These are phyloP conservation scores for Pterois miles DNA, from an alignment of 2,797 vertebrate genomes.

Conservation along the genomic window DNA sequence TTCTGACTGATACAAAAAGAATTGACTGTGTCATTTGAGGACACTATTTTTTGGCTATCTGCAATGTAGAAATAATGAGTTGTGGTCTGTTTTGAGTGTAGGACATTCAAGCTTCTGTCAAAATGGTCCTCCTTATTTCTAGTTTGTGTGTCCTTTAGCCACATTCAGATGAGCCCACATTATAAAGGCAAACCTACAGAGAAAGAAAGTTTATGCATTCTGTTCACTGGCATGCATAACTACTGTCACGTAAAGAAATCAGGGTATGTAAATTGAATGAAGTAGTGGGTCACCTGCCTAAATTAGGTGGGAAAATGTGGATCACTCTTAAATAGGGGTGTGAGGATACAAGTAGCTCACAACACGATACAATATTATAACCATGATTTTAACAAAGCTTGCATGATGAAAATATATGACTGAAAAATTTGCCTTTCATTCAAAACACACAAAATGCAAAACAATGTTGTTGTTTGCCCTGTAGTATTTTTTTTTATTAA, in stretches of 20 bases:
- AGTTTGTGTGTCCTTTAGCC: neutral
- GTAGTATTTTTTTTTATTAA: no score
- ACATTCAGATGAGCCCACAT: neutral
- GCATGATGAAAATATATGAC: no score
- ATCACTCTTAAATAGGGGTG: no score
- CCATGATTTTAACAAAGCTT: no score
- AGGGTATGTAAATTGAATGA: neutral
- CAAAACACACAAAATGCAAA: no score
- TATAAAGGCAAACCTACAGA: neutral
- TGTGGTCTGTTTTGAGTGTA: neutral
- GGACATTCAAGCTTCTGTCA: neutral
- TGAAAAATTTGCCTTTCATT: no score
- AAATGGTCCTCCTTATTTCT: neutral
- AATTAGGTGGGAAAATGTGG: constrained; percentile 2
- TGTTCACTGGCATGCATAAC: neutral
- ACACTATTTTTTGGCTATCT: neutral
- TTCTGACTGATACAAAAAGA: neutral
- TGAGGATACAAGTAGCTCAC: no score
- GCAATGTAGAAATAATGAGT: neutral
- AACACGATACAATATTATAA: no score
- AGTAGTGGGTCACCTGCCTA: neutral
- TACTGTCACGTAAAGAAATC: neutral
- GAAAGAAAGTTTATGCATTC: neutral
- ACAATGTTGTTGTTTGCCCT: no score
- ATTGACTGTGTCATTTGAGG: neutral